phyloP scores from a whole-genome alignment of 1,140 invertebrate genomes.

The Coboldia fuscipes region DNA sequence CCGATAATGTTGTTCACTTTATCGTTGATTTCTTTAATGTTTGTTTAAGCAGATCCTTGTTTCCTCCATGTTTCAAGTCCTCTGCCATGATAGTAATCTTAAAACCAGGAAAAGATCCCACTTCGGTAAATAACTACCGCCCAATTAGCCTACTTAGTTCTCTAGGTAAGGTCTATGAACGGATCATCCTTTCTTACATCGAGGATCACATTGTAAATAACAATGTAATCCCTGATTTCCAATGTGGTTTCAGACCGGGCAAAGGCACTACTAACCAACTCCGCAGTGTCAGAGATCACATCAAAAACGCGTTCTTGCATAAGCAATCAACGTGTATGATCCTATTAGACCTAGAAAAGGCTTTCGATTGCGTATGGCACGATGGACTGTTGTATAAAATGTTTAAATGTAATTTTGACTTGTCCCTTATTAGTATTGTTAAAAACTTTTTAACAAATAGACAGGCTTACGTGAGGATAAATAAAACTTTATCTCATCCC shows the following conservation, averaged over 20 bases:
- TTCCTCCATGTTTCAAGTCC: no score
- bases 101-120: conserved; percentile 18
- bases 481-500: conserved; percentile 3
- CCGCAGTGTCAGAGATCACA: conserved; percentile 12
- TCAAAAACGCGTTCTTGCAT: conserved; percentile 8
- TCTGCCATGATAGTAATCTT: no score
- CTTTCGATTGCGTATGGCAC: conserved; percentile 15
- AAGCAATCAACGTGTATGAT: conserved; percentile 9
- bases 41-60: no score
- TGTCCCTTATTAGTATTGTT: conserved; percentile 7
- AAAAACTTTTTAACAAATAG: conserved; percentile 6
- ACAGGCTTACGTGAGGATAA: conserved; percentile 6
- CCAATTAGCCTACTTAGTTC: conserved; percentile 17
- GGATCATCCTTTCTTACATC: conserved; percentile 8
- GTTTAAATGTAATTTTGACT: conserved; percentile 4
- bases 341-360: conserved; percentile 15
- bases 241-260: conserved; percentile 17
- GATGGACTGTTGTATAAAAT: conserved; percentile 13
- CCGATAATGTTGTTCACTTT: no score
- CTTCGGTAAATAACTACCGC: conserved; percentile 8
- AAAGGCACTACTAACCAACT: conserved; percentile 17
- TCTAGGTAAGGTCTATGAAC: conserved; percentile 15
- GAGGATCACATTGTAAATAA: conserved; percentile 6
- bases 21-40: no score
- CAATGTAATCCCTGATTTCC: conserved; percentile 10